Conservation (phyloP, 2,797 vertebrate species). For the Ambastaia sidthimunki region DNA sequence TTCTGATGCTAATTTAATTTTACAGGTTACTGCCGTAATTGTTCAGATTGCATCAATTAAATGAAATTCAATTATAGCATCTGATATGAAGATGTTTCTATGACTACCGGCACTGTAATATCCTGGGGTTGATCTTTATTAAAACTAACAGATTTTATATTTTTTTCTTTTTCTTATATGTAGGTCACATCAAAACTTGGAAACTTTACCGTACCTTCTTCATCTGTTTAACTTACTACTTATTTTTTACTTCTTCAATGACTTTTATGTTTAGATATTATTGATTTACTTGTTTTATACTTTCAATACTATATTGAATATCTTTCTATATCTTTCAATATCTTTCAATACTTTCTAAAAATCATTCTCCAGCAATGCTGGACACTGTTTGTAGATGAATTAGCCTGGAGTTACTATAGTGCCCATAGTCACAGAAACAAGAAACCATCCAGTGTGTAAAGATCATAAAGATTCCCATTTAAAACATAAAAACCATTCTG, state of each 20-base stretch:
- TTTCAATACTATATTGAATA: too few species aligned
- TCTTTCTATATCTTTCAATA: too few species aligned
- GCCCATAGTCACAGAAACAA: too few species aligned
- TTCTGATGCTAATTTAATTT: background rate
- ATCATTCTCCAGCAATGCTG: background rate
- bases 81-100: background rate
- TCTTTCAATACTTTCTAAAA: too few species aligned
- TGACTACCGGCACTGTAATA: background rate
- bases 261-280: background rate
- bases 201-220: background rate
- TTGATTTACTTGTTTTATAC: background rate
- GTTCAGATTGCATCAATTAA: background rate
- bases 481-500: too few species aligned
- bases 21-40: background rate
- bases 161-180: background rate
- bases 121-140: background rate
- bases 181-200: slow-evolving; percentile 1
- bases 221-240: background rate
- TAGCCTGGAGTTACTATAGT: too few species aligned
- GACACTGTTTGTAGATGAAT: background rate
- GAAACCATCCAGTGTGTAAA: too few species aligned
- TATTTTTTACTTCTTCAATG: background rate
- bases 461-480: too few species aligned
- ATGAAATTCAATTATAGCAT: background rate
- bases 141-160: background rate